phyloP scores from a whole-genome alignment of 2,797 vertebrate species.

The Balearica regulorum region DNA sequence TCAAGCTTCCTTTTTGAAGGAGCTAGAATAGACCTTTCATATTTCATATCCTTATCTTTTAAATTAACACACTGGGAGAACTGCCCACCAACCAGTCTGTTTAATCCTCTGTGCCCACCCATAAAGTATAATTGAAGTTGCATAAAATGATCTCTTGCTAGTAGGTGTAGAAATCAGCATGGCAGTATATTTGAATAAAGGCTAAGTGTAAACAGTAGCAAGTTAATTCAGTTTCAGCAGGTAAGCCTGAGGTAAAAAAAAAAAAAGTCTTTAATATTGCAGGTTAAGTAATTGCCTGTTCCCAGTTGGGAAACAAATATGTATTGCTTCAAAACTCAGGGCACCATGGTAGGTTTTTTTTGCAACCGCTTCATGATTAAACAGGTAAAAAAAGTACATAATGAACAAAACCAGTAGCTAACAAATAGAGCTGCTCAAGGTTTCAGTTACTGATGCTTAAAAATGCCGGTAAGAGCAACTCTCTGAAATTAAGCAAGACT shows the following conservation, averaged over 20 bases:
- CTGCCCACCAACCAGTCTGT: not conserved
- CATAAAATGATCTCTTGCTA: slow-evolving; percentile 12
- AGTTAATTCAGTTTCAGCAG: slow-evolving; percentile 16
- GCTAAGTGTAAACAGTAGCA: not conserved
- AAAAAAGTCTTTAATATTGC: not conserved
- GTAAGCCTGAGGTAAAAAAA: not conserved
- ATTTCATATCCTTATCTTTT: slow-evolving; percentile 2
- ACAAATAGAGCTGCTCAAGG: not conserved
- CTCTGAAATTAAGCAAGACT: not conserved
- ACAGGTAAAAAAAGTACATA: not conserved
- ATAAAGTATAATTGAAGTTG: not conserved
- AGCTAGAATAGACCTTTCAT: not conserved
- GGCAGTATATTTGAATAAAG: slow-evolving; percentile 4
- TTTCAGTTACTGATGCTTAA: not conserved
- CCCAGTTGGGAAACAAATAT: slow-evolving; percentile 5
- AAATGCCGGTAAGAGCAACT: not conserved
- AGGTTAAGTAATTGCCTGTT: slow-evolving; percentile 27
- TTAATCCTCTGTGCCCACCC: not conserved
- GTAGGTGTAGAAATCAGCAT: not conserved
- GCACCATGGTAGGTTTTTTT: not conserved
- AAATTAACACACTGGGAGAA: slow-evolving; percentile 12
- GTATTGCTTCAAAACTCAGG: not conserved
- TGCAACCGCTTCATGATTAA: not conserved
- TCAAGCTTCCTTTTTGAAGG: slow-evolving; percentile 39
- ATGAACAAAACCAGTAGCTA: not conserved